Conservation (phyloP, 2,113 vertebrate species). For the Periophthalmus modestus region DNA sequence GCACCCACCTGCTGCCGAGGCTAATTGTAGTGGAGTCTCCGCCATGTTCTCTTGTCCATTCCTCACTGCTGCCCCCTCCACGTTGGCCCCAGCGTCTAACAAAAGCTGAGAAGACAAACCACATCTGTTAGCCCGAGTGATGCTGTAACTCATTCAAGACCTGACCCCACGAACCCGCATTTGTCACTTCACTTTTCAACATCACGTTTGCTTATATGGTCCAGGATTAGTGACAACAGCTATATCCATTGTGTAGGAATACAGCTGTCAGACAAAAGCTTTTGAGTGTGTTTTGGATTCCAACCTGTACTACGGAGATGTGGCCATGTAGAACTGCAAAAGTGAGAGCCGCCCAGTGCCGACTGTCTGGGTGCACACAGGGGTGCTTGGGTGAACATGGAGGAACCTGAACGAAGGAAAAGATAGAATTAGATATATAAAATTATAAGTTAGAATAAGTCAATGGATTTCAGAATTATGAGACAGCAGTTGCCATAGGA, state of each 20-base stretch:
- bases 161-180: conserved; percentile 33
- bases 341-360: conserved; percentile 92
- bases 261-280: not conserved
- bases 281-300: conserved; percentile 29
- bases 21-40: conserved; percentile 92
- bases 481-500: too few species aligned
- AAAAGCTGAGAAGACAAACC: conserved; percentile 81
- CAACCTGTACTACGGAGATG: conserved; percentile 96
- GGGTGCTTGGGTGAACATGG: conserved; percentile 84
- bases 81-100: conserved; percentile 91
- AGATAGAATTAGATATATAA: not conserved
- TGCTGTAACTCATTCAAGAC: conserved; percentile 19
- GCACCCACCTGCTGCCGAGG: conserved; percentile 91
- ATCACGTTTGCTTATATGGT: conserved; percentile 3
- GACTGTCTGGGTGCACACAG: conserved; percentile 93
- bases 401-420: conserved; percentile 81
- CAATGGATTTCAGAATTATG: too few species aligned
- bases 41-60: conserved; percentile 89
- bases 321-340: conserved; percentile 93
- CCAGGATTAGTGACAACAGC: not conserved
- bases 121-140: conserved; percentile 40
- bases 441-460: not conserved
- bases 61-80: conserved; percentile 88
- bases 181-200: conserved; percentile 31
- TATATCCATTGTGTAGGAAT: not conserved